These are phyloP conservation scores for Xiphydria camelus DNA, from an alignment of 2,888 invertebrate genomes.

Conservation along the genomic window DNA sequence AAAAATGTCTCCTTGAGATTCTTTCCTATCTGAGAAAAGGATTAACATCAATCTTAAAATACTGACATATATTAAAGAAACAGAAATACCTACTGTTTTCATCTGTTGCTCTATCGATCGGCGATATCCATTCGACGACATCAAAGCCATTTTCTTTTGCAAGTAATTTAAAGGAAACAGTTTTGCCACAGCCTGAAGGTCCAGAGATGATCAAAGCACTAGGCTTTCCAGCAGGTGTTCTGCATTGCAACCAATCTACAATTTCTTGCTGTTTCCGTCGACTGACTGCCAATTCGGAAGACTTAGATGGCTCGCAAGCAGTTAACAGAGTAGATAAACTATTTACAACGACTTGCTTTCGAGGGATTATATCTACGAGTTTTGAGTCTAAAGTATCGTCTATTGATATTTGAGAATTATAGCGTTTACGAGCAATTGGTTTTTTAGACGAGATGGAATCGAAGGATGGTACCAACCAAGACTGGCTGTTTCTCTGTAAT, in stretches of 20 bases:
- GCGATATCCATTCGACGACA: constrained; percentile 82
- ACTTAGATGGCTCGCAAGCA: constrained; percentile 42
- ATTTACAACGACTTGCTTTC: no score
- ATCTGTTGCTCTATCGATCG: constrained; percentile 69
- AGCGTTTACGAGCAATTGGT: neutral
- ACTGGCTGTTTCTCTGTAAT: neutral
- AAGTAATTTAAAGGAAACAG: constrained; percentile 70
- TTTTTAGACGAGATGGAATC: neutral
- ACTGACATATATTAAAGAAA: neutral
- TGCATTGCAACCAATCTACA: constrained; percentile 40
- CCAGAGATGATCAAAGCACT: constrained; percentile 71
- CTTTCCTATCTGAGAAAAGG: constrained; percentile 32
- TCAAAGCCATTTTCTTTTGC: constrained; percentile 66
- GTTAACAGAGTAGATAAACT: constrained; percentile 38
- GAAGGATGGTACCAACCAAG: neutral
- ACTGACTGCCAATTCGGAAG: constrained; percentile 45
- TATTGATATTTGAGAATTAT: neutral
- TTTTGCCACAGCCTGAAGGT: constrained; percentile 85
- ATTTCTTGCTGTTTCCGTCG: constrained; percentile 50
- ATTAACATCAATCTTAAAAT: neutral
- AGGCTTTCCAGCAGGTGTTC: constrained; percentile 32
- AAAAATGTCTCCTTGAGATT: constrained; percentile 73
- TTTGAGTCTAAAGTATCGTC: no score
- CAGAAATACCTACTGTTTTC: constrained; percentile 50
- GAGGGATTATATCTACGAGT: no score